These are phyloP conservation scores for Anagyrus pseudococci DNA, from an alignment of 2,888 invertebrate species.

Conservation along the genomic window DNA sequence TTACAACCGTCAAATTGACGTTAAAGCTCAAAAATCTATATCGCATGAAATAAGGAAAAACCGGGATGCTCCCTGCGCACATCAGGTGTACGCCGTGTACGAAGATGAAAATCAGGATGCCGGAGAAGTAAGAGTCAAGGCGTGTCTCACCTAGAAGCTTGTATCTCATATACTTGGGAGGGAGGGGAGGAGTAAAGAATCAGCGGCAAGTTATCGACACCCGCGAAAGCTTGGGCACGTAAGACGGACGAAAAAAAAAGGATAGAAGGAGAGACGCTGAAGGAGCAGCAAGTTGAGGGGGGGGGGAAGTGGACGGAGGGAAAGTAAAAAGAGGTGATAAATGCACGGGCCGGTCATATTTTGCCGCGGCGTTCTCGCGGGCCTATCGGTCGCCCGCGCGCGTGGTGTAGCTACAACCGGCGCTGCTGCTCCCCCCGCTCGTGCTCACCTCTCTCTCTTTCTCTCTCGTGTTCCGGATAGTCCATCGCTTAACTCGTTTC, in stretches of 20 bases:
- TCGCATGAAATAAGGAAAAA: too few species aligned
- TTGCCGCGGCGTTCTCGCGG: constrained; percentile 8
- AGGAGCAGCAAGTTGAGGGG: too few species aligned
- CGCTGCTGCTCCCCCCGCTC: constrained; percentile 9
- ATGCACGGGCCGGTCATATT: constrained; percentile 25
- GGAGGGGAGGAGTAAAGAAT: neutral
- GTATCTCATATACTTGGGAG: too few species aligned
- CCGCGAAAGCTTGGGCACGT: constrained; percentile 8
- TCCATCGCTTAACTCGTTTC: constrained; percentile 41
- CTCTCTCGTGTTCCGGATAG: constrained; percentile 2
- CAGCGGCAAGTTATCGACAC: constrained; percentile 21
- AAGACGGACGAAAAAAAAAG: neutral
- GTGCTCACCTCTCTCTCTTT: constrained; percentile 23
- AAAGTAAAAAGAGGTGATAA: constrained; percentile 26
- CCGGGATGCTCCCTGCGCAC: too few species aligned
- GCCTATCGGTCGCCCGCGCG: constrained; percentile 9
- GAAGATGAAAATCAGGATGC: too few species aligned
- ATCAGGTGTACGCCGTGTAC: too few species aligned
- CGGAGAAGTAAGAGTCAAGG: too few species aligned
- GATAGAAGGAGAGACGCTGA: too few species aligned
- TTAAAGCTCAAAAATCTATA: too few species aligned
- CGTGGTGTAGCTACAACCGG: neutral
- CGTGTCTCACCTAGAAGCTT: too few species aligned
- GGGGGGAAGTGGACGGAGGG: neutral
- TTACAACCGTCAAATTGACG: too few species aligned